These are phyloP conservation scores for Pogonocichla stellata DNA, from an alignment of 2,113 vertebrate genomes.

Conservation along the genomic window DNA sequence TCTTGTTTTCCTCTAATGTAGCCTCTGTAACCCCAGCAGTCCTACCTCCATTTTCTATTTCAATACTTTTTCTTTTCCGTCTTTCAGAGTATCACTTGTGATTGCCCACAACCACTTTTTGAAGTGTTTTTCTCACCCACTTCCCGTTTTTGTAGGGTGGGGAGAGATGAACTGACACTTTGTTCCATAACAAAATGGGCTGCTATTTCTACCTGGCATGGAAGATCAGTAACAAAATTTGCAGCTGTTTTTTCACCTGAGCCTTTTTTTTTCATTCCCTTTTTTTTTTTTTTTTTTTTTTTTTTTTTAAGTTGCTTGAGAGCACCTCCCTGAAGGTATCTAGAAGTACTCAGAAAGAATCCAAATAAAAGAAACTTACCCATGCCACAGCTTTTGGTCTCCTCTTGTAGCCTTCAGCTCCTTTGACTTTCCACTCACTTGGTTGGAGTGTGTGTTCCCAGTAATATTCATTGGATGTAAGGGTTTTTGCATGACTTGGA, in stretches of 20 bases:
- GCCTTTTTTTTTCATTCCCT: neutral
- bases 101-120: neutral
- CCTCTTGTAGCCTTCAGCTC: neutral
- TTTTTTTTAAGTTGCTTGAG: neutral
- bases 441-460: neutral
- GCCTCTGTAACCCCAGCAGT: neutral
- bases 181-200: neutral
- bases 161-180: neutral
- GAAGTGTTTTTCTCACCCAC: neutral
- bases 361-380: neutral
- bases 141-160: neutral
- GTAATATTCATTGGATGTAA: neutral
- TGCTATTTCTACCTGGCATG: neutral
- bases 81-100: neutral
- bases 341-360: neutral
- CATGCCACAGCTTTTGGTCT: neutral
- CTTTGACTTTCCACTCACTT: neutral
- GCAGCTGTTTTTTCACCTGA: neutral
- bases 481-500: neutral
- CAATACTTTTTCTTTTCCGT: neutral
- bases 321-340: neutral
- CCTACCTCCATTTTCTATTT: neutral
- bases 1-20: neutral
- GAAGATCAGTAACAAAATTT: neutral
- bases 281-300: neutral